phyloP scores from a whole-genome alignment of 1,140 invertebrate genomes.

The Choristoneura fumiferana region DNA sequence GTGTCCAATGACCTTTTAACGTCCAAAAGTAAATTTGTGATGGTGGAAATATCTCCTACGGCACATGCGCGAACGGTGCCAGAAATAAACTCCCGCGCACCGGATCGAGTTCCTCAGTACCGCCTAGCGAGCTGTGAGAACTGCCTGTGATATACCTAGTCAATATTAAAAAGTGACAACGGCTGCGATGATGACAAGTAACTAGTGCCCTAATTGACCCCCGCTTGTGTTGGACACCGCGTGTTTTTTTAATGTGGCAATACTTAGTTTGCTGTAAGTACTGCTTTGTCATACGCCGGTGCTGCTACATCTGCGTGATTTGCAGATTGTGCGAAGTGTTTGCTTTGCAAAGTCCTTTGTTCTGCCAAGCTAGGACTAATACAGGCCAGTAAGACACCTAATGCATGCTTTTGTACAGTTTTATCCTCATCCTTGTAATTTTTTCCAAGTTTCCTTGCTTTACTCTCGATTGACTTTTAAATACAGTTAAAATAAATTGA shows the following conservation, averaged over 20 bases:
- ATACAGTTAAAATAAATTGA: no score
- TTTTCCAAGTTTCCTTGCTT: no score
- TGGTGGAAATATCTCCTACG: slow-evolving; percentile 38
- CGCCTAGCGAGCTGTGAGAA: slow-evolving; percentile 28
- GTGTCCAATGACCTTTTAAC: slow-evolving; percentile 72
- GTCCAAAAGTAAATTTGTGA: slow-evolving; percentile 68
- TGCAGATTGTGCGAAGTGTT: not conserved
- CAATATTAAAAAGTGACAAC: slow-evolving; percentile 34
- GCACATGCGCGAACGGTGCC: slow-evolving; percentile 38
- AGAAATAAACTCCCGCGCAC: slow-evolving; percentile 56
- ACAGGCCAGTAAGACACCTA: not conserved
- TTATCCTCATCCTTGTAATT: not conserved
- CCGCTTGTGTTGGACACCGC: not conserved
- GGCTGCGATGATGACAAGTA: slow-evolving; percentile 63
- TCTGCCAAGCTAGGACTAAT: not conserved
- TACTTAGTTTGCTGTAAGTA: slow-evolving; percentile 51
- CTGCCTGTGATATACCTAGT: slow-evolving; percentile 61
- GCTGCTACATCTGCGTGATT: not conserved
- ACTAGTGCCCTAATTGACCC: slow-evolving; percentile 20
- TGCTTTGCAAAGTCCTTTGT: not conserved
- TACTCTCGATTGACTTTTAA: no score
- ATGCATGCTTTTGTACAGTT: not conserved
- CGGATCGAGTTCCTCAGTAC: slow-evolving; percentile 68
- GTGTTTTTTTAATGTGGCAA: slow-evolving; percentile 7
- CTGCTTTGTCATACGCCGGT: not conserved